Base-by-base conservation (phyloP, 2,113 vertebrate species). In the Microtus ochrogaster region DNA sequence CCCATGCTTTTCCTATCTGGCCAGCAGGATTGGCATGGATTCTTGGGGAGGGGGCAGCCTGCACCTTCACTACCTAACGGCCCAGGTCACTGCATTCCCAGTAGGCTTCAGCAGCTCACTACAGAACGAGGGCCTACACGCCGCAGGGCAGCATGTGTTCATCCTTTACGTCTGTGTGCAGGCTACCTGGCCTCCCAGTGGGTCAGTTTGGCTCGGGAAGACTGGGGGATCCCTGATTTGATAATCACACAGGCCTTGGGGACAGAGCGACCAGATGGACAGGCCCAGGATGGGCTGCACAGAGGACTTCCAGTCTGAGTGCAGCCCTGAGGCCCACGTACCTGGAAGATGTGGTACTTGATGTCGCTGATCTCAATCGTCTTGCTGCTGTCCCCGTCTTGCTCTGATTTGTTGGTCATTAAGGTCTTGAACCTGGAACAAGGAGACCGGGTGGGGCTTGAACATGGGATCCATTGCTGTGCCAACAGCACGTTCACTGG, bases 291-390 rank as follows among this genome's bases (percentile, higher is more conserved):
- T 1, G 0, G 90, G 61, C 83, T 39, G 28, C 26, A 21, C 24
- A 73, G 30, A 41, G 63, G 49, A 39, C 14, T 1, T 44, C 8
- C 49, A 0, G 14, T 4, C 58, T 26, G 24, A 3, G 1, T 0
- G 2, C 3, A 19, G 26, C 33, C 0, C 5, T 0, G 19, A 61
- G 87, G 30, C 7, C 66, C 70, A 70, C 97, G 0, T 95, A 99
- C 99, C 99, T 99, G 99, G 87, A 99, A 99, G 66, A 99, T 99
- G 89, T 96, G 99, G 98, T 99, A 99, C 95, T 99, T 99, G 98
- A 99, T 97, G 1, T 99, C 99, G 0, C 98, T 98, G 97, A 99
- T 99, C 97, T 99, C 99, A 0, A 99, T 99, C 39, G 98, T 98
- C 81, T 99, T 99, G 97, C 98, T 98, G 95, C 98, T 97, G 0